phyloP scores from a whole-genome alignment of 2,113 vertebrate genomes.

The Canis aureus region DNA sequence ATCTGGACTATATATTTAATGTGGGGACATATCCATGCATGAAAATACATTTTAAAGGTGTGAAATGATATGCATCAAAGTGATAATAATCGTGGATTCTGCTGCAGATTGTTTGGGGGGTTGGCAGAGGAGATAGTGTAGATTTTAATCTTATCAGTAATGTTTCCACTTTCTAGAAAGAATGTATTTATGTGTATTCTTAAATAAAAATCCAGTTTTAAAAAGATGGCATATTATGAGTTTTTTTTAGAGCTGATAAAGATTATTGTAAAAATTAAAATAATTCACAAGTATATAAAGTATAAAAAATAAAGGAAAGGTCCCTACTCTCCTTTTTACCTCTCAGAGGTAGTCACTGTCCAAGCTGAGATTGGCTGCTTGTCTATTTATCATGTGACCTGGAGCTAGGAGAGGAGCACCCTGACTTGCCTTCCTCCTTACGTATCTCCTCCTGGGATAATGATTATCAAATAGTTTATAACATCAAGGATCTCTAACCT shows the following conservation, averaged over 20 bases:
- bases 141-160: not conserved
- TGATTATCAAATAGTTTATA: not conserved
- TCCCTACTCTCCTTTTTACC: not conserved
- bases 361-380: not conserved
- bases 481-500: not conserved
- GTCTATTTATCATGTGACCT: not conserved
- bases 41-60: not conserved
- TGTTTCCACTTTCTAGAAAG: not conserved
- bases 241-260: not conserved
- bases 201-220: not conserved
- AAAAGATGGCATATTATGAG: not conserved
- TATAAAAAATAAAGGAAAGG: not conserved
- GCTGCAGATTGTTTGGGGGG: not conserved
- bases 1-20: not conserved
- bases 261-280: not conserved
- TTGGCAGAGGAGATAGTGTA: not conserved
- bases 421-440: not conserved
- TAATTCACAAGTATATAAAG: not conserved
- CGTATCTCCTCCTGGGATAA: not conserved
- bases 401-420: not conserved
- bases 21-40: not conserved
- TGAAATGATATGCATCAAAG: not conserved
- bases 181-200: not conserved
- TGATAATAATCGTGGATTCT: not conserved
- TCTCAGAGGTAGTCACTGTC: not conserved